Evolutionary conservation across 1,140 invertebrate species (phyloP), one percentile per base, ranked within the genome.

Genomic region (Metaphire vulgaris): DNA sequence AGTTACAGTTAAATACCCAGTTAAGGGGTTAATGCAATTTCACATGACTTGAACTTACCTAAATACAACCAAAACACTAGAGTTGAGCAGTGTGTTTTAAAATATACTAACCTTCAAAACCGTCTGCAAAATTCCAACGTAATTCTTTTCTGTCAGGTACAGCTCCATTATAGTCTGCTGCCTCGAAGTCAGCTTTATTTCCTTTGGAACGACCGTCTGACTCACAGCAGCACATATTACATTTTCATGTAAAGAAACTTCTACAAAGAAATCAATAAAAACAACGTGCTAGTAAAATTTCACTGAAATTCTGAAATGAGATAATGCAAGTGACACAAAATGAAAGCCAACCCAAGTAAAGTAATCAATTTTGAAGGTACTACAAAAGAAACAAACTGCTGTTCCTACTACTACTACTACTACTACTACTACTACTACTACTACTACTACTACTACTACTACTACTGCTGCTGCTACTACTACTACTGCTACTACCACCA

Each of bases 91-190:
- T n/a, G n/a, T n/a, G n/a, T n/a, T n/a, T n/a, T n/a, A n/a, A n/a
- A n/a, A n/a, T n/a, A n/a, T n/a, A n/a, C 83, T 80, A 86, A 95
- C 93, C 83, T 91, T 92, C 81, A 95, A 89, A 77, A 99, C 95
- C 66, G 94, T 97, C 80, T 93, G 90, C 76, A 99, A 89, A 82
- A 98, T 97, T 71, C 91, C 91, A 68, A 98, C 94, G 88, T 99
- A 99, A 89, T 98, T 99, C 34, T 90, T 92, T 87, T 99, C 97
- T 12, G 97, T 99, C 85, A 97, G 93, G 33, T 95, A 90, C 69
- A 99, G 88, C 87, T 99, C 96, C 84, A 93, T 90, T 81, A 97
- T 96, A 64, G 95, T 93, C 87, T 93, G 92, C 83, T 93, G 91
- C 69, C 94, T 87, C 0, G 91, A 89, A 26, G 92, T 92, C 80